A percentile compares a stretch with the other conserved stretches of the same genome.
These are phyloP conservation scores for Aphelenchoides besseyi DNA, from an alignment of 1,140 invertebrate genomes.

Conservation along the genomic window DNA sequence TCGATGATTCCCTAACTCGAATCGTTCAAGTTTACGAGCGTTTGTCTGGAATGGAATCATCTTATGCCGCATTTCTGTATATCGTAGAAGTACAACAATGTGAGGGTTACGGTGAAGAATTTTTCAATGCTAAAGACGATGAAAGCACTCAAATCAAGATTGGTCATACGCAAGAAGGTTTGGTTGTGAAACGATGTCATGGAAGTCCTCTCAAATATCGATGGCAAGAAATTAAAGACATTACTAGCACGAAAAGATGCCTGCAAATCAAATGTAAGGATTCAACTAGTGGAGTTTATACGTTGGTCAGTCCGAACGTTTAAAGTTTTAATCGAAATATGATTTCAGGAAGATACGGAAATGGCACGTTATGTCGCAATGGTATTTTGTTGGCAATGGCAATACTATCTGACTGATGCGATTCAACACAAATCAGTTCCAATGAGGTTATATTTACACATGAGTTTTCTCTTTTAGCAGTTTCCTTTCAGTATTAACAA, in stretches of 20 bases:
- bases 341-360: slow-evolving; percentile 37
- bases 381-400: slow-evolving; percentile 39
- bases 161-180: slow-evolving; percentile 42
- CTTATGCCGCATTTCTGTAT: slow-evolving; percentile 46
- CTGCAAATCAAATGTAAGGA: slow-evolving; percentile 41
- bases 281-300: slow-evolving; percentile 26
- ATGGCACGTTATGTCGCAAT: slow-evolving; percentile 35
- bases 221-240: slow-evolving; percentile 51
- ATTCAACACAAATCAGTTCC: slow-evolving; percentile 43
- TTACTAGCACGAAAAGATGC: slow-evolving; percentile 35
- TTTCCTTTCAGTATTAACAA: slow-evolving; percentile 44
- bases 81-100: slow-evolving; percentile 53
- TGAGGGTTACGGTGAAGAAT: slow-evolving; percentile 52
- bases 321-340: slow-evolving; percentile 24
- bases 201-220: slow-evolving; percentile 34
- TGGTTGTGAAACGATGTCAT: slow-evolving; percentile 45
- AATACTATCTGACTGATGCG: slow-evolving; percentile 36
- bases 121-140: slow-evolving; percentile 45
- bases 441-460: slow-evolving; percentile 22
- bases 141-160: slow-evolving; percentile 49
- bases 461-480: slow-evolving; percentile 17
- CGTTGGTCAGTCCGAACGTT: not conserved
- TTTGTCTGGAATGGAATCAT: slow-evolving; percentile 43
- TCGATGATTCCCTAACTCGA: slow-evolving; percentile 37
- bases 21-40: slow-evolving; percentile 42